These are phyloP conservation scores for Taxidea taxus DNA, from an alignment of 2,113 vertebrate genomes.

Conservation along the genomic window DNA sequence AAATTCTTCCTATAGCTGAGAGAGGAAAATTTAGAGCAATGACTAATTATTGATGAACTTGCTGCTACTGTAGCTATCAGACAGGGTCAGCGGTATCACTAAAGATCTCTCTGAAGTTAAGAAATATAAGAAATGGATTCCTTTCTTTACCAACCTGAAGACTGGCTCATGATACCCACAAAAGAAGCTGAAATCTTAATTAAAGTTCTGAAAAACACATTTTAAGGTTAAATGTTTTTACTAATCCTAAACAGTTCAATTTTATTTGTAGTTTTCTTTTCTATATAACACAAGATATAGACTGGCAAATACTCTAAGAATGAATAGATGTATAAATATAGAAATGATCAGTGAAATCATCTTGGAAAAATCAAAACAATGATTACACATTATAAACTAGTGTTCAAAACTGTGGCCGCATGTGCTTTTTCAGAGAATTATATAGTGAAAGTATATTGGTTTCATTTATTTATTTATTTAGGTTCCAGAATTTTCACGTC, in stretches of 20 bases:
- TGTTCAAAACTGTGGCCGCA: neutral
- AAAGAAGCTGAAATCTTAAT: neutral
- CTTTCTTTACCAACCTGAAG: neutral
- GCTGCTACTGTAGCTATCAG: neutral
- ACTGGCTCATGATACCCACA: neutral
- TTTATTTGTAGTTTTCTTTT: neutral
- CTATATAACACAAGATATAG: neutral
- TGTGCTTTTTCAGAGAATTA: neutral
- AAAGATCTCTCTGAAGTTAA: neutral
- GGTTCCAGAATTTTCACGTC: neutral
- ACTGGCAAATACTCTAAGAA: neutral
- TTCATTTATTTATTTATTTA: too few species aligned
- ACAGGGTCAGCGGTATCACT: neutral
- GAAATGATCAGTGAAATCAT: neutral
- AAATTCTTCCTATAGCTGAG: neutral
- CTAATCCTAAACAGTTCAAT: neutral
- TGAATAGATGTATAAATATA: neutral
- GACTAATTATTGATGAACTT: neutral
- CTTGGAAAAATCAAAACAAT: neutral
- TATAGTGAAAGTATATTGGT: neutral
- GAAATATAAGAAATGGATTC: neutral
- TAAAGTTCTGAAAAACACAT: neutral
- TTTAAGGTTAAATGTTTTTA: slow-evolving; percentile 33
- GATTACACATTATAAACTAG: neutral
- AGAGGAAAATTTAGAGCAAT: neutral